Base-by-base conservation (phyloP, 2,888 invertebrate species). In the Chrysodeixis includens region DNA sequence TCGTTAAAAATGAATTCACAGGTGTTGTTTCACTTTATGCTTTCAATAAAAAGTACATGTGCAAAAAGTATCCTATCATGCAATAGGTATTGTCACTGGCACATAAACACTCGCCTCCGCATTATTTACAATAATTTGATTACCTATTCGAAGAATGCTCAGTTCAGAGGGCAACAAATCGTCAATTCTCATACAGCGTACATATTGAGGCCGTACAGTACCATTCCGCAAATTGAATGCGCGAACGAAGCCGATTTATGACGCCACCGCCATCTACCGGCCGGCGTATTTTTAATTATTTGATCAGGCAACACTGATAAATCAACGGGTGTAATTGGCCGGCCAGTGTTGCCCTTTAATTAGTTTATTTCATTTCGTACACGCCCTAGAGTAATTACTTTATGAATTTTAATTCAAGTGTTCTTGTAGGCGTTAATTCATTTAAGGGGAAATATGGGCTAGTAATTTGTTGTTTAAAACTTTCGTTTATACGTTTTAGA, bases 251-350 rank as follows among this genome's bases (percentile, higher is more conserved):
- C 67, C 79, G 82, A 92, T 93, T 92, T 91, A 91, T 86, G 82
- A 83, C 75, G 60, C 65, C 63, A 78, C 77, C 83, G 83, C 86
- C 86, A 89, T 89, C 86, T 89, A 89, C 87, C 85, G 85, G 78
- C 80, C 70, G 82, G 86, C 78, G 86, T 86, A 89, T 92, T 92
- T 94, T 95, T 92, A 93, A 93, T 94, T 94, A 93, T 93, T 94
- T 94, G 93, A 94, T 94, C 93, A 90, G 88, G 84, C 86, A 86
- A 79, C 86, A 85, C 90, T 90, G 94, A 94, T 95, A 94, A 92
- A 93, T 93, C 90, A 89, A 83, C 83, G 69, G 76, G 74, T 77
- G 86, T 90, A 92, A 93, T 93, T 93, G 92, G 90, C 78, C 76
- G 84, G 79, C 84, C 87, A 78, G 85, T 86, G 88, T 82, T 85